Base-by-base conservation (phyloP, 2,113 vertebrate species). In the Thamnophis sirtalis region DNA sequence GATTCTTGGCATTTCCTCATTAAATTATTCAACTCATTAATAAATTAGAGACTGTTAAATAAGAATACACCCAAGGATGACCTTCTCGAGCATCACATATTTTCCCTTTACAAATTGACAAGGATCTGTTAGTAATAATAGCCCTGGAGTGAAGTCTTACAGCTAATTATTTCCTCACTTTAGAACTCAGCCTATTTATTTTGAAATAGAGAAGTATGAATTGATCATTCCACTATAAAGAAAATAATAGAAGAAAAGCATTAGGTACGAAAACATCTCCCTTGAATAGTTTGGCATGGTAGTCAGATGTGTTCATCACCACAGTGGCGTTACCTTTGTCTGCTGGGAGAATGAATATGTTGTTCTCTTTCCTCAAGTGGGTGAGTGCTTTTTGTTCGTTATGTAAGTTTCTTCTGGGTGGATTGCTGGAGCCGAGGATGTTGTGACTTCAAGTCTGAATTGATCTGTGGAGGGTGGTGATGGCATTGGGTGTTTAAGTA, bases 11-110 rank as follows among this genome's bases (percentile, higher is more conserved):
- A 87, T 50, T 68, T 87, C 63, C 51, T 50, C 21, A 33, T 33
- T 68, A 48, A 24, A 33, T 87, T 91, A 91, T 60, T 50, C 86
- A 87, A 73, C 58, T 73, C 50, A 73, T 87, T 91, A 73, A 87
- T 91, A 73, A 87, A 91, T 87, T 87, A 68, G 87, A 87, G 86
- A 28, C 33, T 87, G 26, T 87, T 73, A 87, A 91, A 87, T 87
- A 87, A 91, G 58, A 43, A 50, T 54, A 38, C n/a, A 91, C 33
- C 58, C 15, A 73, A 53, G 49, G 53, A 87, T 87, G 85, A 87
- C 58, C n/a, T 87, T 91, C 50, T 28, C 54, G 50, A 87, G 33
- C 15, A 73, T 50, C 60, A 43, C 85, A 87, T 19, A n/a, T 85
- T 50, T 91, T 87, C 58, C 91, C 55, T 86, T 86, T 86, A 19